These are phyloP conservation scores for Philotrypesis tridentata DNA, from an alignment of 1,140 invertebrate genomes.

Conservation along the genomic window DNA sequence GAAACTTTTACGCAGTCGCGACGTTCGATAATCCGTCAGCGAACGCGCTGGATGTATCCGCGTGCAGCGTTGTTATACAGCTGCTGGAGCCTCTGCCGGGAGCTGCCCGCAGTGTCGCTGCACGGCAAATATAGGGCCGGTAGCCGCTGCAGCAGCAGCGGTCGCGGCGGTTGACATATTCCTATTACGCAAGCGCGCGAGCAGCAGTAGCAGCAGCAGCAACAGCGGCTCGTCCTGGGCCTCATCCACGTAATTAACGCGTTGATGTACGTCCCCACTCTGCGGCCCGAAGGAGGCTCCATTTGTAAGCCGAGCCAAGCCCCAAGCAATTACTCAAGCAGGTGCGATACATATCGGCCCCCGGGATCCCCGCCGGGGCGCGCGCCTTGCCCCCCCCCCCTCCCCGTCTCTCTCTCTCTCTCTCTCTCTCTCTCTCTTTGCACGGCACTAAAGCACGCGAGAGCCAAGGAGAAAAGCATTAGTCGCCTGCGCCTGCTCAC, in stretches of 20 bases:
- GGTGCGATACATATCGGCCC: constrained; percentile 49
- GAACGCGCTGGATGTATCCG: background rate
- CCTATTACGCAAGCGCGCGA: constrained; percentile 18
- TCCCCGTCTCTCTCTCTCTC: background rate
- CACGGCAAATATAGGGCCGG: too few species aligned
- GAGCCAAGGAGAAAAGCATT: background rate
- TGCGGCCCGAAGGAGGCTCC: constrained; percentile 1
- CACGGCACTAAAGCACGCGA: background rate
- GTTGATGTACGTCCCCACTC: constrained; percentile 37
- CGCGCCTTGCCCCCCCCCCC: background rate
- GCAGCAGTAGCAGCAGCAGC: background rate
- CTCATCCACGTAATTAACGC: constrained; percentile 43
- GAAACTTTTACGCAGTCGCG: background rate
- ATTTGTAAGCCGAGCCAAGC: constrained; percentile 45
- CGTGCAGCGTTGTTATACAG: too few species aligned
- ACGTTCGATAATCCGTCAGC: background rate
- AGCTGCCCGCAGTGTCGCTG: too few species aligned
- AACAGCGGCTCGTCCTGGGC: background rate
- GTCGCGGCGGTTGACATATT: constrained; percentile 24
- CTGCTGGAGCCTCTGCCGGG: too few species aligned
- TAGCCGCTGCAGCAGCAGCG: background rate
- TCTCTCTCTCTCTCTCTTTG: background rate
- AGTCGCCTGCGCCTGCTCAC: constrained; percentile 6
- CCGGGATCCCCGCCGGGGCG: constrained; percentile 26
- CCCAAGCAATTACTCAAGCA: constrained; percentile 51